Evolutionary conservation across 2,888 invertebrate genomes (phyloP).

Genomic region (Dione juno): DNA sequence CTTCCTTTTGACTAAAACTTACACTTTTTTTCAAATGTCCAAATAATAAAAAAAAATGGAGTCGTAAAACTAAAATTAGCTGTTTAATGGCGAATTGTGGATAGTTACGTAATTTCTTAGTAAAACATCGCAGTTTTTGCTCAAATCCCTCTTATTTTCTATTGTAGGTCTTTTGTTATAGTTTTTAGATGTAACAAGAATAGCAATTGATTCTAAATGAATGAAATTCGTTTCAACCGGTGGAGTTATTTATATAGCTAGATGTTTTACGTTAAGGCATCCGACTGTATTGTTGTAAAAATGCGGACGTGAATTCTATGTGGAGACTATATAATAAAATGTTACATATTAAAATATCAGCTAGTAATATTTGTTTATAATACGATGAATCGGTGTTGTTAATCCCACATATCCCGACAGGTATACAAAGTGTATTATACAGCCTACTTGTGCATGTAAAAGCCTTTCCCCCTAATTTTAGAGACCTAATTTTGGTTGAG

Average conservation of each 20-base stretch:
- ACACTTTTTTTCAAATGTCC: slow-evolving; percentile 42
- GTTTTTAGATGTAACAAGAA: slow-evolving; percentile 14
- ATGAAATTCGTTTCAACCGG: slow-evolving; percentile 24
- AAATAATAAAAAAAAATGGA: slow-evolving; percentile 29
- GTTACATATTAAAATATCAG: slow-evolving; percentile 4
- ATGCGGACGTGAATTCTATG: slow-evolving; percentile 34
- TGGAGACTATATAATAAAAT: not conserved
- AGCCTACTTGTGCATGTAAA: too few species aligned
- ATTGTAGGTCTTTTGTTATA: slow-evolving; percentile 25
- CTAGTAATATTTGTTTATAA: slow-evolving; percentile 4
- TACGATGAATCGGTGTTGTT: not conserved
- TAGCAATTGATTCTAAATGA: slow-evolving; percentile 16
- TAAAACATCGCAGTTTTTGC: slow-evolving; percentile 20
- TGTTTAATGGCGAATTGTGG: slow-evolving; percentile 24
- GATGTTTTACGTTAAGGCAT: slow-evolving; percentile 27
- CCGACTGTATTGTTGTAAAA: slow-evolving; percentile 22
- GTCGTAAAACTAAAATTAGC: slow-evolving; percentile 16
- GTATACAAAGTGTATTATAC: too few species aligned
- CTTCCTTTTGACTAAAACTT: slow-evolving; percentile 50
- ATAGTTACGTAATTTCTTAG: slow-evolving; percentile 14
- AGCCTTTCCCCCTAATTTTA: too few species aligned
- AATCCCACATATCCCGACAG: too few species aligned
- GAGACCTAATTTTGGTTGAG: too few species aligned
- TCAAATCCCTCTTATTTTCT: slow-evolving; percentile 13
- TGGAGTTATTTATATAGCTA: slow-evolving; percentile 20